Percentiles rank a stretch among this genome's conserved stretches.
Conservation (phyloP, 2,797 vertebrate genomes). For the Falco naumanni region DNA sequence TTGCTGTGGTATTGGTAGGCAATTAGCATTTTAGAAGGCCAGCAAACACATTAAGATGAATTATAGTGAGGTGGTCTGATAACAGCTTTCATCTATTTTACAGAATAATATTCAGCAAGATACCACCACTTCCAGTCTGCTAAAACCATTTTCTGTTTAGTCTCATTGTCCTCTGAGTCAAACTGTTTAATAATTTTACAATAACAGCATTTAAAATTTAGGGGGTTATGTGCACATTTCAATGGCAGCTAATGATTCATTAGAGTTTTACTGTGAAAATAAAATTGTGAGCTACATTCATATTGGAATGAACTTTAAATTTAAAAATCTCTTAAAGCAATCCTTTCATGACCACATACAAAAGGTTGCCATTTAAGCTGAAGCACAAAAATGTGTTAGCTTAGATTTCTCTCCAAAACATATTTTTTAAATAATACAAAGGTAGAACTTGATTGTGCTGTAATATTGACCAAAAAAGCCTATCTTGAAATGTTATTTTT, state of each 20-base stretch:
- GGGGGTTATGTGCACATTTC: fast-evolving
- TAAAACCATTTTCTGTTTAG: neutral
- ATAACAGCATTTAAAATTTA: neutral
- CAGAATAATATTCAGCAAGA: neutral
- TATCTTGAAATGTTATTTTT: neutral
- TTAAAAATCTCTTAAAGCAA: neutral
- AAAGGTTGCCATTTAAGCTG: neutral
- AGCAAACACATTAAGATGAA: neutral
- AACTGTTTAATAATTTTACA: neutral
- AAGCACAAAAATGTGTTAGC: neutral
- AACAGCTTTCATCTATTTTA: neutral
- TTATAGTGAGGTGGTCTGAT: neutral
- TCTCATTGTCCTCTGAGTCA: neutral
- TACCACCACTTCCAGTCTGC: neutral
- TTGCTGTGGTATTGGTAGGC: neutral
- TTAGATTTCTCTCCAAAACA: neutral
- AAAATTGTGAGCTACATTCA: neutral
- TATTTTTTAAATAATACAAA: neutral
- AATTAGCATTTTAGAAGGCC: neutral
- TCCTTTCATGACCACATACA: neutral
- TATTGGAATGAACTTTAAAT: neutral
- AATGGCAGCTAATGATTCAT: neutral
- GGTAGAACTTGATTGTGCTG: neutral
- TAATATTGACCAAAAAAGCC: neutral
- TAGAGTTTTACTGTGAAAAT: neutral